Evolutionary conservation across 2,888 invertebrate genomes (phyloP).

Genomic region (Habroteleia sp.): DNA sequence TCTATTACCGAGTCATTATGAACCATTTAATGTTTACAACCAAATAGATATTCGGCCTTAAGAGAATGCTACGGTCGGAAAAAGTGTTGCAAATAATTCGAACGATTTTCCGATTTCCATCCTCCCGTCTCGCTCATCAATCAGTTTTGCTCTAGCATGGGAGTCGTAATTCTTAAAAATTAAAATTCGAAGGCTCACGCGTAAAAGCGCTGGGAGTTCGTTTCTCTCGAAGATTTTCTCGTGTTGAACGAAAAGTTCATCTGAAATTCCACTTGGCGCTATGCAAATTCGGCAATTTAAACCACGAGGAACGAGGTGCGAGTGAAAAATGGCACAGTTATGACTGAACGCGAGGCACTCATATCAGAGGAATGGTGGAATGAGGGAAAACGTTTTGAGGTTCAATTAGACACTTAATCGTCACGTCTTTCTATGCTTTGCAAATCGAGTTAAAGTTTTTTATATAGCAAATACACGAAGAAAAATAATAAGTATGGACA

Average conservation of each 20-base stretch:
- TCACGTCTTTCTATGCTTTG: slow-evolving; percentile 27
- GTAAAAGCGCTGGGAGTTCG: background rate
- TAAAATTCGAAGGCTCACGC: slow-evolving; percentile 24
- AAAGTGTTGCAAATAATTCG: background rate
- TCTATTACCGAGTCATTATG: slow-evolving; percentile 28
- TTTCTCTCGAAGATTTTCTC: slow-evolving; percentile 16
- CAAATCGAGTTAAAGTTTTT: no score
- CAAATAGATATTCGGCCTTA: slow-evolving; percentile 3
- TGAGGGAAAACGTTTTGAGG: slow-evolving; percentile 10
- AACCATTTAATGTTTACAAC: slow-evolving; percentile 11
- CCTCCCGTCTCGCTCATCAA: background rate
- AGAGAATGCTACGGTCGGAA: background rate
- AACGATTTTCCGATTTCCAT: slow-evolving; percentile 2
- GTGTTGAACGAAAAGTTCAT: slow-evolving; percentile 37
- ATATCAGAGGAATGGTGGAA: slow-evolving; percentile 11
- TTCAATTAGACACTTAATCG: slow-evolving; percentile 38
- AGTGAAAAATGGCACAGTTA: slow-evolving; percentile 50
- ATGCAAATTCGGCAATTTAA: slow-evolving; percentile 54
- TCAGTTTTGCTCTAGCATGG: background rate
- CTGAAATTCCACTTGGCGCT: slow-evolving; percentile 49
- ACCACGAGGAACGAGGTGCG: slow-evolving; percentile 38
- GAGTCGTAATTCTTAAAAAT: slow-evolving; percentile 15
- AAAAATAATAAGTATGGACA: no score
- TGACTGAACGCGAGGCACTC: slow-evolving; percentile 30
- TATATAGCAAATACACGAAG: no score